These are phyloP conservation scores for Agrilus cyanescens DNA, from an alignment of 2,888 invertebrate species.

Conservation along the genomic window DNA sequence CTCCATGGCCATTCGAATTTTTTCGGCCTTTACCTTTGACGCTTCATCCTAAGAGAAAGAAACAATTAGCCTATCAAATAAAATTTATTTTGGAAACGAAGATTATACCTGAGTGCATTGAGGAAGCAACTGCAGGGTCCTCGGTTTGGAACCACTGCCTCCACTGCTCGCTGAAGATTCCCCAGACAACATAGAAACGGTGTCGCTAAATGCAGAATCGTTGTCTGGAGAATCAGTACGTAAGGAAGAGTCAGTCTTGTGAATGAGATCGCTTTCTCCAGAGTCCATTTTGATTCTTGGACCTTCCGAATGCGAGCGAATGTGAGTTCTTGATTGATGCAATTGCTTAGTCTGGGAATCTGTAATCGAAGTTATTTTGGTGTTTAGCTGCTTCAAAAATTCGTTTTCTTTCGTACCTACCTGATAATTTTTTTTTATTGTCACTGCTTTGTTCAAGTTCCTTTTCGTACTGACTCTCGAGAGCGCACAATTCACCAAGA, in stretches of 20 bases:
- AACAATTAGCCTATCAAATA: constrained; percentile 3
- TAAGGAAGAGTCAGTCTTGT: constrained; percentile 32
- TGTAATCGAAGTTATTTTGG: constrained; percentile 16
- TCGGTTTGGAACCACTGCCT: constrained; percentile 49
- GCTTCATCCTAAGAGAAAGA: constrained; percentile 48
- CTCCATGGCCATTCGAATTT: constrained; percentile 91
- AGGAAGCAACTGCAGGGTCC: constrained; percentile 24
- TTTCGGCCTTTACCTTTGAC: constrained; percentile 79
- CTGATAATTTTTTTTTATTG: constrained; percentile 30
- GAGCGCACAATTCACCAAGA: constrained; percentile 85
- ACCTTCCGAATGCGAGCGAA: constrained; percentile 36
- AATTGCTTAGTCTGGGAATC: constrained; percentile 28
- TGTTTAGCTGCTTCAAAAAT: too few relatives aligned
- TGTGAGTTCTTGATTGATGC: constrained; percentile 32
- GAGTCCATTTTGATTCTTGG: constrained; percentile 31
- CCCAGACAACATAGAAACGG: constrained; percentile 82
- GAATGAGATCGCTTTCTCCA: constrained; percentile 28
- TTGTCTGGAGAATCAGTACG: constrained; percentile 92
- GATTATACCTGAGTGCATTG: constrained; percentile 15
- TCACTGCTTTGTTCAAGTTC: constrained; percentile 38
- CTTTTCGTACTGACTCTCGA: constrained; percentile 60
- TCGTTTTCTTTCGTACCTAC: constrained; percentile 21
- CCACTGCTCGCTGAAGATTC: constrained; percentile 91
- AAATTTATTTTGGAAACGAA: not conserved
- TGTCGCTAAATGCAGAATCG: constrained; percentile 97